Conservation (phyloP, 2,797 vertebrate species). For the Eutrigla gurnardus region DNA sequence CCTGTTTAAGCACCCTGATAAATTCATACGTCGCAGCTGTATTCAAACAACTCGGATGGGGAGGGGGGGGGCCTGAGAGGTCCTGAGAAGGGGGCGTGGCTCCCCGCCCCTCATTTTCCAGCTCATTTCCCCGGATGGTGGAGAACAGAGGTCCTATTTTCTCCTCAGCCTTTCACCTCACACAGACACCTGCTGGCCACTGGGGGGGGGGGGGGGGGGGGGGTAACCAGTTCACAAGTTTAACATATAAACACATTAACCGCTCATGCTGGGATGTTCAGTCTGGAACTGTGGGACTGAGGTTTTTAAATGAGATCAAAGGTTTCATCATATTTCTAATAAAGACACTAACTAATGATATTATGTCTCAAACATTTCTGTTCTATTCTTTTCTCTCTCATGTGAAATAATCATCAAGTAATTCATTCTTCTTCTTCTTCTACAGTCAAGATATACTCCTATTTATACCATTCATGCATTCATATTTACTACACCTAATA, state of each 20-base stretch:
- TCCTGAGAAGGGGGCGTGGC: slow-evolving; percentile 74
- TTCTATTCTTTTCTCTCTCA: too few species aligned
- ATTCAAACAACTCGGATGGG: slow-evolving; percentile 79
- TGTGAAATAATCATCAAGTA: too few species aligned
- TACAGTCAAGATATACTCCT: too few species aligned
- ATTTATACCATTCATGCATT: too few species aligned
- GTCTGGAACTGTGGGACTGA: too few species aligned
- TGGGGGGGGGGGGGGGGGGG: neutral
- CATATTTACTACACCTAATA: too few species aligned
- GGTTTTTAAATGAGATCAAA: too few species aligned
- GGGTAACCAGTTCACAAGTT: slow-evolving; percentile 66
- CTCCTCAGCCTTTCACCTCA: slow-evolving; percentile 71
- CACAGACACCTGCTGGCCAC: slow-evolving; percentile 83
- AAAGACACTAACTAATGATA: too few species aligned
- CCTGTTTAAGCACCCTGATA: slow-evolving; percentile 83
- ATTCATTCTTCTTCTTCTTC: too few species aligned
- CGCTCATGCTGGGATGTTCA: too few species aligned
- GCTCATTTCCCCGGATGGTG: slow-evolving; percentile 83
- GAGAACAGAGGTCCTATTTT: slow-evolving; percentile 80
- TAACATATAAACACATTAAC: slow-evolving; percentile 13
- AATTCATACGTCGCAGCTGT: slow-evolving; percentile 87
- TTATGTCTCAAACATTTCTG: too few species aligned
- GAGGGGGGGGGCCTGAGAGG: slow-evolving; percentile 54
- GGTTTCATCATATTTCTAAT: neutral
- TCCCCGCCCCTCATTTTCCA: slow-evolving; percentile 86